Evolutionary conservation across 2,113 vertebrate species (phyloP).

Genomic region (Turnix velox): DNA sequence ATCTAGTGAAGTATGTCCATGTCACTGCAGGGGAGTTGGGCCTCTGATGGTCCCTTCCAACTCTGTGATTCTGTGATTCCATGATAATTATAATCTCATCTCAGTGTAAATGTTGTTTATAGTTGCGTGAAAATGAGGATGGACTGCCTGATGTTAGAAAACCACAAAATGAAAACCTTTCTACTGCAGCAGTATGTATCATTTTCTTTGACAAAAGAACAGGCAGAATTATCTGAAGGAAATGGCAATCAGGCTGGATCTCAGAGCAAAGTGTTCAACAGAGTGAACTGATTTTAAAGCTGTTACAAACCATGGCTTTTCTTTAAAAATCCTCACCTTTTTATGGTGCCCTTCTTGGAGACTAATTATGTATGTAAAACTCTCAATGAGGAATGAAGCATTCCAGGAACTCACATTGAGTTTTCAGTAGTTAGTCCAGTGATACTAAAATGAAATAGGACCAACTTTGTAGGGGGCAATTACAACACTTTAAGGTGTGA

Average conservation of each 20-base stretch:
- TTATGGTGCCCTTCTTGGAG: conserved; percentile 15
- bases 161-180: conserved; percentile 25
- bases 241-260: conserved; percentile 53
- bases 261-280: conserved; percentile 51
- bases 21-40: too few species aligned
- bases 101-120: not conserved
- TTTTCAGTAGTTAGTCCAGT: conserved; percentile 68
- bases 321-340: not conserved
- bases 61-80: too few species aligned
- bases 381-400: conserved; percentile 26
- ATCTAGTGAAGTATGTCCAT: too few species aligned
- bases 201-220: not conserved
- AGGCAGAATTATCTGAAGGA: conserved; percentile 50
- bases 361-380: conserved; percentile 54
- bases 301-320: conserved; percentile 33
- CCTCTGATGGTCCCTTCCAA: too few species aligned
- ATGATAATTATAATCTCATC: not conserved
- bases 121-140: conserved; percentile 1
- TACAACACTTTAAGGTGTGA: conserved; percentile 71
- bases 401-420: conserved; percentile 36
- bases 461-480: conserved; percentile 72
- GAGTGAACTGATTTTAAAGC: conserved; percentile 63
- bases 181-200: not conserved
- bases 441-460: conserved; percentile 66
- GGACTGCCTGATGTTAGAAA: conserved; percentile 17